Base-by-base conservation (phyloP, 2,888 invertebrate species). In the Rhopalosiphum nymphaeae region DNA sequence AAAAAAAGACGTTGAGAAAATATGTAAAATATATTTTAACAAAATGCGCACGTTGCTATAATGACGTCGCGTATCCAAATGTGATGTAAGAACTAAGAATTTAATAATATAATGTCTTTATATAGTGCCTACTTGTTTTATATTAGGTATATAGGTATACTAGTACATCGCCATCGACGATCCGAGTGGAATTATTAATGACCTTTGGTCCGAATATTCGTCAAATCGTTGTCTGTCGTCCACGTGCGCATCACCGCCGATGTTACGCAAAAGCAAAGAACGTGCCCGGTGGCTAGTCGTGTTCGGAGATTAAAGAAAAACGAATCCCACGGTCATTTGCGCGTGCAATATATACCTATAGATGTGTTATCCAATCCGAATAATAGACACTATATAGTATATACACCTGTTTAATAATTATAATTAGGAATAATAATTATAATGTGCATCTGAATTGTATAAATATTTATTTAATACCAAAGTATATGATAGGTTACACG, bases 251-350 rank as follows among this genome's bases (percentile, higher is more conserved):
- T 92, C 91, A 5, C 67, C 29, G 91, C 1, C 36, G 88, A 53
- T 88, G 11, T 92, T 92, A 88, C 92, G 92, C 88, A 92, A 92
- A 92, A 91, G n/a, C n/a, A 67, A 67, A 88, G 42, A 61, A 61
- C 92, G 61, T 42, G 67, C 87, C 92, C 87, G 25, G 16, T 84
- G 92, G 92, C 92, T 42, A 87, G 88, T 92, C 92, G 92, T 92
- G 92, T 87, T 26, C 16, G 11, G 61, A 87, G 86, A 61, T 67
- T 88, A 92, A 88, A 67, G 92, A 36, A 67, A 92, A 92, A 87
- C 88, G 42, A 88, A 88, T 92, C 92, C 92, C 87, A 92, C 92
- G 92, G 92, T 78, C 92, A 67, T 67, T 67, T 67, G 92, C n/a
- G n/a, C 29, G 67, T 46, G 21, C 87, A 53, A 78, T 21, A 78